Evolutionary conservation across 2,113 vertebrate species (phyloP).

Genomic region (Chionodraco myersi): DNA sequence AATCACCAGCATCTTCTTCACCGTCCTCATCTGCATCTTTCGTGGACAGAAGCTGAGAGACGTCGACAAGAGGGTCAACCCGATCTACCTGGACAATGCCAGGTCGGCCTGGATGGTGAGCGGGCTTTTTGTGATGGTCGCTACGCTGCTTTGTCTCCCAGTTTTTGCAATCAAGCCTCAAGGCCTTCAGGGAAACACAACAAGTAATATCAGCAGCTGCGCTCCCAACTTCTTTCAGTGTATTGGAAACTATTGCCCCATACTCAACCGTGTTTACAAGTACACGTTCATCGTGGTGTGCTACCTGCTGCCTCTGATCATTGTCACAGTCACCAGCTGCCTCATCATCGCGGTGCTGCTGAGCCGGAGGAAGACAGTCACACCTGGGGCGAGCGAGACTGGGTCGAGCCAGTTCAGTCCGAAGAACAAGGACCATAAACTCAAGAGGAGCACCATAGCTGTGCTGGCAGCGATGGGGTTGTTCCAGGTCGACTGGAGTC

Average conservation of each 20-base stretch:
- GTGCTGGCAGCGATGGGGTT: constrained; percentile 79
- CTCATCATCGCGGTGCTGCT: constrained; percentile 75
- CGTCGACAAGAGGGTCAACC: constrained; percentile 53
- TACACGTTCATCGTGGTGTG: constrained; percentile 65
- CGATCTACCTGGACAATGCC: constrained; percentile 74
- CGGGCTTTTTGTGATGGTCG: constrained; percentile 49
- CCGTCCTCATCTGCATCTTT: constrained; percentile 80
- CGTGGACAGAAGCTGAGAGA: constrained; percentile 83
- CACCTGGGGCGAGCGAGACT: constrained; percentile 4
- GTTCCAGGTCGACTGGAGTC: constrained; percentile 81
- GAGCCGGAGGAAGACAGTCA: constrained; percentile 55
- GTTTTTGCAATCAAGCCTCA: constrained; percentile 48
- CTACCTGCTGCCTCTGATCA: constrained; percentile 78
- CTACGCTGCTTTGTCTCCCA: constrained; percentile 55
- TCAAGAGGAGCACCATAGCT: constrained; percentile 67
- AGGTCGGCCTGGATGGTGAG: constrained; percentile 56
- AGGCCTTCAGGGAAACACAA: constrained; percentile 31
- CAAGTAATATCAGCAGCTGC: constrained; percentile 32
- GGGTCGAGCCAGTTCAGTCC: not conserved
- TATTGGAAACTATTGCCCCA: constrained; percentile 53
- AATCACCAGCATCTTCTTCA: constrained; percentile 79
- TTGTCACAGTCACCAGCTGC: constrained; percentile 72
- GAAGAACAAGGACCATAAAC: constrained; percentile 22
- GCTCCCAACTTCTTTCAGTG: constrained; percentile 77
- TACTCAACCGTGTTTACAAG: constrained; percentile 67